Evolutionary conservation across 2,113 vertebrate genomes (phyloP), one percentile per base, ranked within the genome.

Genomic region (Megaceryle torquata): DNA sequence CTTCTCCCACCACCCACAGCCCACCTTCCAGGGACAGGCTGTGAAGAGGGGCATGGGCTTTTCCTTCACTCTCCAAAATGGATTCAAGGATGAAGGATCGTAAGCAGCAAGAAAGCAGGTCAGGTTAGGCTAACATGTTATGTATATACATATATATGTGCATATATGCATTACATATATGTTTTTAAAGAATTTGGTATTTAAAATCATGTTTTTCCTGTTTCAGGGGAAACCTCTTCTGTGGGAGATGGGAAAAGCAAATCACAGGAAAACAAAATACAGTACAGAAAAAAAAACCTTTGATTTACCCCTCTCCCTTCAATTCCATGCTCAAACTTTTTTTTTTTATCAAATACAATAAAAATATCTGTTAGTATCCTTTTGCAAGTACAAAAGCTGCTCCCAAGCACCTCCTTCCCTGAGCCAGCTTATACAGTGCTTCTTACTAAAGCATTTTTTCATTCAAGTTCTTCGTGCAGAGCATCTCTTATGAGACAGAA

Each of bases 121-220:
- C 26, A 13, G 13, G 20, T 20, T 44, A 54, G 9, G 18, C 26
- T 28, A 68, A 51, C 13, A 72, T 39, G 50, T 0, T 6, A 25
- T 26, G 54, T 13, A 43, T 11, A 26, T 4, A 78, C 3, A 29
- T 1, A 1, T 9, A 18, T 3, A 19, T 13, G 0, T 33, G 6
- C 24, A 41, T 1, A 0, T 46, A 20, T 37, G 10, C 41, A 72
- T 70, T 44, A 33, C 11, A n/a, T 11, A 0, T 3, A 43, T 22
- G 17, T 63, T 60, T 44, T 37, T 44, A 54, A 94, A 37, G 5
- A 7, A 44, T 41, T 71, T 74, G 14, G 8, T 72, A 39, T 51
- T 86, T 69, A 60, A 91, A 81, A 29, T 35, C 6, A 25, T 3
- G 2, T 48, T 85, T 71, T 5, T 37, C 43, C n/a, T 21, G 4